Evolutionary conservation across 2,113 vertebrate species (phyloP).

Genomic region (Platichthys flesus): DNA sequence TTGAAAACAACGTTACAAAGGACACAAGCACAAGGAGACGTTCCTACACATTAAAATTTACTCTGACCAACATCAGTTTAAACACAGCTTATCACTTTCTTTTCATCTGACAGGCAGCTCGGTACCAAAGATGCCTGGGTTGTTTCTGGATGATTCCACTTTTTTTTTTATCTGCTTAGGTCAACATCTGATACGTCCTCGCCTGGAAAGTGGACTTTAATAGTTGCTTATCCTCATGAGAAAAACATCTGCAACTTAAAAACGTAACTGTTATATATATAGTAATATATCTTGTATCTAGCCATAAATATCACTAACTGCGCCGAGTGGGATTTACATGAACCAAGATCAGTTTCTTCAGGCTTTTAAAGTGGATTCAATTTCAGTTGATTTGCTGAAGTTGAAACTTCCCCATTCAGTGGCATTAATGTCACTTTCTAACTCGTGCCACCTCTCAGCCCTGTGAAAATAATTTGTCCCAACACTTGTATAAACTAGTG

Average conservation of each 20-base stretch:
- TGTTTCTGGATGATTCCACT: too few relatives aligned
- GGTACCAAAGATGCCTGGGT: background rate
- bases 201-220: too few relatives aligned
- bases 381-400: background rate
- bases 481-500: conserved; percentile 29
- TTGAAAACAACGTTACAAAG: background rate
- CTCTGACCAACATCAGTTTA: conserved; percentile 4
- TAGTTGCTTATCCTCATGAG: background rate
- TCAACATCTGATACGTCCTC: too few relatives aligned
- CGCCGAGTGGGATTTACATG: background rate
- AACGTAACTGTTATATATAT: background rate
- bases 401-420: background rate
- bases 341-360: background rate
- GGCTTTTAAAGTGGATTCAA: background rate
- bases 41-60: background rate
- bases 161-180: too few relatives aligned
- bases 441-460: conserved; percentile 6
- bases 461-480: conserved; percentile 12
- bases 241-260: background rate
- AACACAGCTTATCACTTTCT: background rate
- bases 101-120: background rate
- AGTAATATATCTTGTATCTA: background rate
- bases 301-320: background rate
- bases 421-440: conserved; percentile 10
- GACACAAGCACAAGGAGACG: conserved; percentile 20